Base-by-base conservation (phyloP, 2,797 vertebrate species). In the Astyanax mexicanus region DNA sequence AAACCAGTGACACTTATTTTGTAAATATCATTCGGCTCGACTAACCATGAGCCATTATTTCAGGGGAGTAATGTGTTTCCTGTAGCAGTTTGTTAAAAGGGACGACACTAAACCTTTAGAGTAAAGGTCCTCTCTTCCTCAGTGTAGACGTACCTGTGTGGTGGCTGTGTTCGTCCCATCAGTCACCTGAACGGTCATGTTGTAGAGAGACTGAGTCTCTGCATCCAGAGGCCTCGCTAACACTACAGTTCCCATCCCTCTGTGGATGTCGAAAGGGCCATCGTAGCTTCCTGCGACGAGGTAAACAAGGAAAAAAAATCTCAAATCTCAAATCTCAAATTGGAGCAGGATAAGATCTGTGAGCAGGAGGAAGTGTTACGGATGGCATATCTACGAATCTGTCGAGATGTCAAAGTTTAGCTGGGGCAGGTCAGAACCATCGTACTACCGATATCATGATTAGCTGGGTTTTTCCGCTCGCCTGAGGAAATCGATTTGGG, bases 161-260 rank as follows among this genome's bases (percentile, higher is more conserved):
- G 92, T 93, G 83, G 97, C 94, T 70, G 92, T 87, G 86, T 89
- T 95, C 81, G 94, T 97, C 81, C 98, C 98, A 87, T 99, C 98
- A 60, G 98, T 98, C 84, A 97, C 98, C 86, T 96, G 96, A 6
- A 99, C 91, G 0, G 96, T 98, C 92, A 99, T 92, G 90, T 98
- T 98, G 87, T 98, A 99, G 87, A 93, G 89, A 47, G 96, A 96
- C 85, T 95, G 97, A 74, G 94, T 88, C 84, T 99, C 98, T 69
- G 96, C 96, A 88, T 99, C 97, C 74, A 99, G 92, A 72, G 95
- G 94, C 87, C 92, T 96, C 82, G 97, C 97, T 11, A 99, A 91
- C 35, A 98, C 93, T 40, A 99, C 82, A 38, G 96, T 98, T 60
- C 96, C 97, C 35, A 95, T 92, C 55, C 95, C 94, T 79, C 95